phyloP scores from a whole-genome alignment of 2,888 invertebrate genomes.

The Chaitophorus viminalis region DNA sequence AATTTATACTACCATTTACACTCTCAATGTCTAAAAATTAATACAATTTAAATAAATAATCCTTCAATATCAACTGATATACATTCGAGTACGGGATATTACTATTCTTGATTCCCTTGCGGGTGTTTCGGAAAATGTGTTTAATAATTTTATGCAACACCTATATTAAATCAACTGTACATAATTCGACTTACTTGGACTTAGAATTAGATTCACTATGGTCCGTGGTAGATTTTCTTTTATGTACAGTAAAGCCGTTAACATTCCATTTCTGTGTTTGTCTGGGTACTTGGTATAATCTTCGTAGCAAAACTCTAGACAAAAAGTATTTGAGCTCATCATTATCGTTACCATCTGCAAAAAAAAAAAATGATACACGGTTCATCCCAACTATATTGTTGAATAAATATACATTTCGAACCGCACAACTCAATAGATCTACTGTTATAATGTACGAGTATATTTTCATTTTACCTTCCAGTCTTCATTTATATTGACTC shows the following conservation, averaged over 20 bases:
- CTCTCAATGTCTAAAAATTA: too few species aligned
- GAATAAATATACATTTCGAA: too few species aligned
- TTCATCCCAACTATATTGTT: too few species aligned
- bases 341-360: constrained; percentile 71
- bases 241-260: constrained; percentile 70
- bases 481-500: constrained; percentile 71
- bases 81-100: too few species aligned
- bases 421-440: background rate
- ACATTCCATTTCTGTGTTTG: constrained; percentile 70
- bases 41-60: too few species aligned
- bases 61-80: too few species aligned
- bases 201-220: constrained; percentile 71
- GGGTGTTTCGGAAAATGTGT: too few species aligned
- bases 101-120: too few species aligned
- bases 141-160: too few species aligned
- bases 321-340: constrained; percentile 75
- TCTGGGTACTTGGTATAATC: constrained; percentile 67
- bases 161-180: too few species aligned
- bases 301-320: constrained; percentile 71
- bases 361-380: too few species aligned
- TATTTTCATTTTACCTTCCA: constrained; percentile 71
- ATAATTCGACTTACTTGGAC: constrained; percentile 68
- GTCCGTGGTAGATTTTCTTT: constrained; percentile 73
- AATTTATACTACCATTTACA: too few species aligned
- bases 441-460: background rate